Evolutionary conservation across 2,888 invertebrate genomes (phyloP).

Genomic region (Sturmia bella): DNA sequence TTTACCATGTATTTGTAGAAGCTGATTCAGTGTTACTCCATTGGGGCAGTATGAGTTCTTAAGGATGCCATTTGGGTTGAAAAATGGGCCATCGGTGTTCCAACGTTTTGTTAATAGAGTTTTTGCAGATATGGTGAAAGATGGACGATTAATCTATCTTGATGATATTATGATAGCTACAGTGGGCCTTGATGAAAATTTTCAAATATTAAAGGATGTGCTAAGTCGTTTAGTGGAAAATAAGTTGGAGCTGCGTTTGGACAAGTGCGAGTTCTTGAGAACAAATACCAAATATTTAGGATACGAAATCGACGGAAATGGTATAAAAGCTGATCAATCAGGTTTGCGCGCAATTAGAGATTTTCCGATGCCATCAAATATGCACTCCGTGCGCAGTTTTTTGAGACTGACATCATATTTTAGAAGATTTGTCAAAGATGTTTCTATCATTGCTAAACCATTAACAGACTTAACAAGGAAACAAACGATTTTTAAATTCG

Average conservation of each 20-base stretch:
- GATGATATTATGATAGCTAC: conserved; percentile 42
- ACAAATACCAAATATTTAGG: conserved; percentile 50
- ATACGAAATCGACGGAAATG: conserved; percentile 45
- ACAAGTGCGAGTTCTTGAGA: conserved; percentile 29
- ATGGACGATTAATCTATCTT: conserved; percentile 24
- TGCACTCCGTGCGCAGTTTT: conserved; percentile 1
- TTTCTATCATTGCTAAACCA: not conserved
- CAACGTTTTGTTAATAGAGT: too few species aligned
- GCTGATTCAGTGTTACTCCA: not conserved
- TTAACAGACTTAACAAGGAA: not conserved
- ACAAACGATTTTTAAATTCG: not conserved
- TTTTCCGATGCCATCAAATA: conserved; percentile 24
- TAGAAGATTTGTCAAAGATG: not conserved
- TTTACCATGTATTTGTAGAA: conserved; percentile 44
- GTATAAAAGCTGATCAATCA: conserved; percentile 45
- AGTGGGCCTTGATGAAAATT: conserved; percentile 42
- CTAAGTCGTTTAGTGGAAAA: conserved; percentile 31
- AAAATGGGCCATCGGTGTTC: too few species aligned
- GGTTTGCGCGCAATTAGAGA: conserved; percentile 40
- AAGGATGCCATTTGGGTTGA: too few species aligned
- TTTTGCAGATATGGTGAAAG: too few species aligned
- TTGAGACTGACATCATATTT: conserved; percentile 10
- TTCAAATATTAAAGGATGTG: conserved; percentile 42
- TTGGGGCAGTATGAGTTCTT: too few species aligned
- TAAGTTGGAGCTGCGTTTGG: conserved; percentile 30